Percentiles rank a stretch among this genome's conserved stretches.
phyloP scores from a whole-genome alignment of 2,888 invertebrate genomes.

The Mylabris sibirica region DNA sequence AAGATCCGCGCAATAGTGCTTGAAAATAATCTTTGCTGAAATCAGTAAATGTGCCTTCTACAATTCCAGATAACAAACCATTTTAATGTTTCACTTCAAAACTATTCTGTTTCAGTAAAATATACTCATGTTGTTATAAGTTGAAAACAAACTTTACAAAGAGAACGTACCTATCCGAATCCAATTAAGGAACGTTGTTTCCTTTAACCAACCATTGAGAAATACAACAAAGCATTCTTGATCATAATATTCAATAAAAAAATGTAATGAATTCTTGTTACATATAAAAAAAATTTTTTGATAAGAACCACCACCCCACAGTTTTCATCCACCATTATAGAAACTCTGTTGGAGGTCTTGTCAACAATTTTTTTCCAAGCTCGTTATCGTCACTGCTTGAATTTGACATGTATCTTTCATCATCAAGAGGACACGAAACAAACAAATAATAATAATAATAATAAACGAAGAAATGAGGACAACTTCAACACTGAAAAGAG shows the following conservation, averaged over 20 bases:
- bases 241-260: neutral
- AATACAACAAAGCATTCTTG: neutral
- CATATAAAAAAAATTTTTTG: neutral
- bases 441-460: neutral
- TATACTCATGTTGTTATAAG: neutral
- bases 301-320: neutral
- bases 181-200: neutral
- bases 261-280: neutral
- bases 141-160: neutral
- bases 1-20: too few relatives aligned
- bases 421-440: neutral
- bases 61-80: neutral
- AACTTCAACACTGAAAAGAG: neutral
- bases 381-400: slow-evolving; percentile 7
- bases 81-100: neutral
- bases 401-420: neutral
- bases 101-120: neutral
- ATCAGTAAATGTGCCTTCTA: neutral
- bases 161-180: neutral
- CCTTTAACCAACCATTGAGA: neutral
- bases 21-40: neutral
- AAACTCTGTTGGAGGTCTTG: neutral
- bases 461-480: neutral
- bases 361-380: neutral
- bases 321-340: neutral